Percentiles rank a stretch among this genome's conserved stretches.
Evolutionary conservation across 2,797 vertebrate species (phyloP).

Genomic region (Atherinosoma microstoma): DNA sequence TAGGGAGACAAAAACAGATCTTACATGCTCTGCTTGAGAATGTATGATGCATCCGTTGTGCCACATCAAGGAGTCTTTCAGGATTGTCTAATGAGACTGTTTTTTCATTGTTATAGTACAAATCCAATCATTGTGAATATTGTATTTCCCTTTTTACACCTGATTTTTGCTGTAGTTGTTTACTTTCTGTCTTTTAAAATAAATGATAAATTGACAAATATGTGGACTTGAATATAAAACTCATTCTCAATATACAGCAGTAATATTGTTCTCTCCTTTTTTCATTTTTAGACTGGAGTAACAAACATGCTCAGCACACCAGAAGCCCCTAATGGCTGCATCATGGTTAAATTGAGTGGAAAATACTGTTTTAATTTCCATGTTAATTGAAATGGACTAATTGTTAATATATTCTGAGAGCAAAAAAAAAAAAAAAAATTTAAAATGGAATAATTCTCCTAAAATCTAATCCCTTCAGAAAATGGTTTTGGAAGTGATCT

Average conservation of each 20-base stretch:
- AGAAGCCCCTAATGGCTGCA: conserved; percentile 88
- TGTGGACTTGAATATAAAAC: conserved; percentile 38
- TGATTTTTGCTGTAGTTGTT: conserved; percentile 2
- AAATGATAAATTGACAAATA: conserved; percentile 13
- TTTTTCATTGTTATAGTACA: neutral
- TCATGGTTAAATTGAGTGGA: conserved; percentile 97
- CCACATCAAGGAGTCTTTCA: neutral
- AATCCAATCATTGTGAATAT: neutral
- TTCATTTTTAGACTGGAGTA: conserved; percentile 57
- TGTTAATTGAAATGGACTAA: conserved; percentile 98
- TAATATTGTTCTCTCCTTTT: conserved; percentile 45
- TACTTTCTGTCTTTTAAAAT: conserved; percentile 1
- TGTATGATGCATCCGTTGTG: neutral
- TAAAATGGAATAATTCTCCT: conserved; percentile 78
- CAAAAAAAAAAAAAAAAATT: conserved; percentile 63
- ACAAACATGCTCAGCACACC: conserved; percentile 75
- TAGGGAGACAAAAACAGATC: conserved; percentile 49
- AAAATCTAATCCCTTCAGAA: conserved; percentile 73
- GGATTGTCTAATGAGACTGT: neutral
- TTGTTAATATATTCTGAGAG: conserved; percentile 92
- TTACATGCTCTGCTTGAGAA: conserved; percentile 12
- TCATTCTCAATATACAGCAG: conserved; percentile 27
- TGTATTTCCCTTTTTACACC: neutral
- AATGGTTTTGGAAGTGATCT: conserved; percentile 61
- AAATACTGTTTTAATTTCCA: conserved; percentile 98